These are phyloP conservation scores for Reticulitermes speratus DNA, from an alignment of 1,140 invertebrate species.

Conservation along the genomic window DNA sequence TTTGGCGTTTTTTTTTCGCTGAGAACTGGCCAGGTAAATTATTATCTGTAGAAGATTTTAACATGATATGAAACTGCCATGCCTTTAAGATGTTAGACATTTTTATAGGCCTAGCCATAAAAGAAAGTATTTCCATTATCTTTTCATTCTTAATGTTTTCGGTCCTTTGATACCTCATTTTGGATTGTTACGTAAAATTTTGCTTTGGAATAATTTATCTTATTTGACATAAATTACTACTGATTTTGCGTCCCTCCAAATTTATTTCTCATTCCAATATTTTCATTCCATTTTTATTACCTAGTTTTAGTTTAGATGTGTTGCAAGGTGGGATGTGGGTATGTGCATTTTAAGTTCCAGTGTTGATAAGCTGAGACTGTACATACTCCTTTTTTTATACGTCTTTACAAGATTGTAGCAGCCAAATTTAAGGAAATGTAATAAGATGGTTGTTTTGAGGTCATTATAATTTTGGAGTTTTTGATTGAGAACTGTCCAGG, in stretches of 20 bases:
- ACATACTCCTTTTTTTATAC: not conserved
- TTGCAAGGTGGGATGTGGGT: not conserved
- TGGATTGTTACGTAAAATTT: not conserved
- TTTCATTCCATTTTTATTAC: not conserved
- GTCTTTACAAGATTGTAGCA: not conserved
- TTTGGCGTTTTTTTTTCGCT: not conserved
- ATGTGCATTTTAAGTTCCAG: not conserved
- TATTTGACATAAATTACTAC: not conserved
- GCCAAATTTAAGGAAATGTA: not conserved
- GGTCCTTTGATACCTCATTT: not conserved
- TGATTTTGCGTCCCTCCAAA: not conserved
- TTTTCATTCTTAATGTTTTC: not conserved
- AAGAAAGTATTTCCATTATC: constrained; percentile 9
- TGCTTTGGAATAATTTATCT: not conserved
- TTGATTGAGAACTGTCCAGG: not conserved
- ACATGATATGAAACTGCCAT: not conserved
- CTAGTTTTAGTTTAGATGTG: not conserved
- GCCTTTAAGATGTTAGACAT: not conserved
- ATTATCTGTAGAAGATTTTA: not conserved
- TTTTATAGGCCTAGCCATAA: constrained; percentile 3
- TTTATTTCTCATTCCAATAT: not conserved
- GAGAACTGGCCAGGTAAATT: not conserved
- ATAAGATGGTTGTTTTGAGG: not conserved
- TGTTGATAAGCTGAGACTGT: not conserved
- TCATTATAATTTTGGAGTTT: not conserved